Conservation (phyloP, 2,888 invertebrate genomes). For the Cheilosia pagana region DNA sequence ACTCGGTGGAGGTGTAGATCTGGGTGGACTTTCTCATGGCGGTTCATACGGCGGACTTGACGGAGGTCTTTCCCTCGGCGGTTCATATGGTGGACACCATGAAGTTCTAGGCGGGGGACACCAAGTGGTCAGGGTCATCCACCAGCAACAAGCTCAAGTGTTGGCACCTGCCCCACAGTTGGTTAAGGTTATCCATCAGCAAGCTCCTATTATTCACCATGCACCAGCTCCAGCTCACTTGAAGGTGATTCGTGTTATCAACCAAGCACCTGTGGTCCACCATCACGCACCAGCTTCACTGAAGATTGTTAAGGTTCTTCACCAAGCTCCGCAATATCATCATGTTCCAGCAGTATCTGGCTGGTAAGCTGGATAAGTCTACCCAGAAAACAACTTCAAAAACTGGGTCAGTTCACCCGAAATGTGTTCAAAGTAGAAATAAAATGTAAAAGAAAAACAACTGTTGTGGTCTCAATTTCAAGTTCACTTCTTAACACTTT, state of each 20-base stretch:
- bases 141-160: conserved; percentile 17
- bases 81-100: conserved; percentile 3
- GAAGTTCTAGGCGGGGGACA: background rate
- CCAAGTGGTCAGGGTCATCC: conserved; percentile 21
- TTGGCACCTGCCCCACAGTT: background rate
- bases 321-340: conserved; percentile 23
- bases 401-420: too few relatives aligned
- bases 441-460: background rate
- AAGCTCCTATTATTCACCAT: conserved; percentile 17
- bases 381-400: too few relatives aligned
- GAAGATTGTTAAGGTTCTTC: conserved; percentile 39
- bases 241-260: conserved; percentile 25
- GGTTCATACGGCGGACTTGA: background rate
- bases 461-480: background rate
- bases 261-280: conserved; percentile 30
- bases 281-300: conserved; percentile 32
- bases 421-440: background rate
- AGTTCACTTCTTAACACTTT: background rate
- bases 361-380: conserved; percentile 13
- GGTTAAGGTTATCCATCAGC: conserved; percentile 51
- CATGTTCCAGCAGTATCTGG: conserved; percentile 12
- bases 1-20: background rate
- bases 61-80: background rate
- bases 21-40: background rate
- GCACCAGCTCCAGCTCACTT: conserved; percentile 2